Conservation (phyloP, 2,797 vertebrate genomes). For the Onychomys torridus region DNA sequence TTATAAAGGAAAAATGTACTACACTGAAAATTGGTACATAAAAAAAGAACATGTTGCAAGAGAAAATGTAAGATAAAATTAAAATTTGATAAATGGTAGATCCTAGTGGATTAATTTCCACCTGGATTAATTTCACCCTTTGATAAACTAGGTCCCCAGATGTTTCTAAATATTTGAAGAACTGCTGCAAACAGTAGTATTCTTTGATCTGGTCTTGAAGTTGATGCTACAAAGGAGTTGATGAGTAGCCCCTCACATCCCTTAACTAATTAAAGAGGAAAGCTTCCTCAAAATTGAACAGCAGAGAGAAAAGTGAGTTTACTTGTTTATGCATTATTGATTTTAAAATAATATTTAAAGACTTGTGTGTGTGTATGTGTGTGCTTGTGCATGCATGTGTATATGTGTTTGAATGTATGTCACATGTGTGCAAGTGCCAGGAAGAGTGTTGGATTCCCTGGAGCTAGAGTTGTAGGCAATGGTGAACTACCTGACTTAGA, state of each 20-base stretch:
- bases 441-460: background rate
- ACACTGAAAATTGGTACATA: background rate
- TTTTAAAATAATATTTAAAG: conserved; percentile 2
- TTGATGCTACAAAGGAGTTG: background rate
- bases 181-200: background rate
- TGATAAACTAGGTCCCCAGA: background rate
- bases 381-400: background rate
- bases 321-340: background rate
- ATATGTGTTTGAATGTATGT: background rate
- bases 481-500: background rate
- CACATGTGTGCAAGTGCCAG: background rate
- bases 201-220: background rate
- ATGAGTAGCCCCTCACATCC: background rate
- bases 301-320: background rate
- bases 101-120: background rate
- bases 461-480: background rate
- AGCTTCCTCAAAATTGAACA: background rate
- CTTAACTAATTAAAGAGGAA: background rate
- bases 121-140: background rate
- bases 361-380: background rate
- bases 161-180: conserved; percentile 22
- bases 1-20: background rate
- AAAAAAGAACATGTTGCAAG: background rate
- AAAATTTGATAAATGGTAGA: background rate
- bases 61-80: background rate